Base-by-base conservation (phyloP, 2,888 invertebrate genomes). In the Suillia variegata region DNA sequence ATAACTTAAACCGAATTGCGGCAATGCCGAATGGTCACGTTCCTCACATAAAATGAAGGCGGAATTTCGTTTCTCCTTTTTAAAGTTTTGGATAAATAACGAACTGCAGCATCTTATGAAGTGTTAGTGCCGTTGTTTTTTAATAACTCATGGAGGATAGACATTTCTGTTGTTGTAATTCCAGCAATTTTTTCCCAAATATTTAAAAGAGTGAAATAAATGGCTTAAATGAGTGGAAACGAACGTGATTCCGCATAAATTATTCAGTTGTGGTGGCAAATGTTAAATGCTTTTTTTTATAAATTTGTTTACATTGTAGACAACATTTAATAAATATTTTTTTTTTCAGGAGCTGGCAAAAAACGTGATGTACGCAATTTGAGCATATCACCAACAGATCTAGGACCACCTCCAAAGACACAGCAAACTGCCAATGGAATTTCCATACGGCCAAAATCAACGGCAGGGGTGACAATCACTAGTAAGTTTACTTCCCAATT, bases 361-460 rank as follows among this genome's bases (percentile, higher is more conserved):
- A 82, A 82, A 70, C 82, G 82, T 62, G 83, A 82, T 80, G 83
- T 82, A 61, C 80, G 81, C 62, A 81, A 81, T 70, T 72, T 82
- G 67, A 82, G 78, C 73, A 81, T 80, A 73, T 82, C 83, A 65
- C 82, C 83, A 50, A 81, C 80, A 56, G 82, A 82, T 74, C 74
- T 82, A 70, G 82, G 82, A 64, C 81, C 82, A 70, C 82, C 82
- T 59, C 80, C 82, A 62, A 82, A 82, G 73, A 77, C 81, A 55
- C 81, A 81, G 62, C 81, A 80, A 70, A 80, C 79, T 58, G 69
- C 71, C 59, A 81, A 80, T 70, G 78, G 80, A 51, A 70, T 74
- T 59, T 78, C 79, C 55, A 67, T 78, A 54, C 75, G 80, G 62
- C 68, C 68, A 65, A 82, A 82, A 65, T 68, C 33, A 1, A 74